phyloP scores from a whole-genome alignment of 2,888 invertebrate species.

The Cataglyphis rosenhaueri region DNA sequence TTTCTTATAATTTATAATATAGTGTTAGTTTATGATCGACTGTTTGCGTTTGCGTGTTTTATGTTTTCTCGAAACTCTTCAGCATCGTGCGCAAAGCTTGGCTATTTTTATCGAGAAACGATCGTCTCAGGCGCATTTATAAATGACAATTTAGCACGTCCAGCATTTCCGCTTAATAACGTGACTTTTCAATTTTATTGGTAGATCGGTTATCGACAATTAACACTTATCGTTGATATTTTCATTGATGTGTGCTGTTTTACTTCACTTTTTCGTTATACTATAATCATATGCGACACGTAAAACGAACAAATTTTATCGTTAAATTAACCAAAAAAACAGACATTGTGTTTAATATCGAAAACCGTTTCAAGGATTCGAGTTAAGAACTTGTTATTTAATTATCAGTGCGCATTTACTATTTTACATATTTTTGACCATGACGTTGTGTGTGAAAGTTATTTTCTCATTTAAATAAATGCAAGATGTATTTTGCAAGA shows the following conservation, averaged over 20 bases:
- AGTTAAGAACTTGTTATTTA: not conserved
- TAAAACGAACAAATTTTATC: not conserved
- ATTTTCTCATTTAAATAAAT: not conserved
- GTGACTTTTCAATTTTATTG: conserved; percentile 31
- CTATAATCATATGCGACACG: not conserved
- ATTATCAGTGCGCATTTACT: not conserved
- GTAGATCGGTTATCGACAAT: conserved; percentile 23
- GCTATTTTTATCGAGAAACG: conserved; percentile 29
- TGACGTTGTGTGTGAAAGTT: not conserved
- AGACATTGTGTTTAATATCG: not conserved
- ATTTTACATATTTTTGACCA: not conserved
- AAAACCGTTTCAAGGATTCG: not conserved
- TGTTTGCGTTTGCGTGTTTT: not conserved
- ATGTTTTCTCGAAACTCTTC: conserved; percentile 13
- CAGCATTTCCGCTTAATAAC: conserved; percentile 17
- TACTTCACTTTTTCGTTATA: not conserved
- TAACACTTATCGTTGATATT: not conserved
- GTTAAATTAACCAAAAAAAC: not conserved
- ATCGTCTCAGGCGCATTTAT: conserved; percentile 9
- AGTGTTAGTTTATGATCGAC: not conserved
- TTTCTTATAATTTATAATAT: not conserved
- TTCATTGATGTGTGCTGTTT: not conserved
- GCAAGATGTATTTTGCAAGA: not conserved
- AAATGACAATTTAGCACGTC: conserved; percentile 15
- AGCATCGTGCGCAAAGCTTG: not conserved